These are phyloP conservation scores for Geophilus truncorum DNA, from an alignment of 2,888 invertebrate species.

Conservation along the genomic window DNA sequence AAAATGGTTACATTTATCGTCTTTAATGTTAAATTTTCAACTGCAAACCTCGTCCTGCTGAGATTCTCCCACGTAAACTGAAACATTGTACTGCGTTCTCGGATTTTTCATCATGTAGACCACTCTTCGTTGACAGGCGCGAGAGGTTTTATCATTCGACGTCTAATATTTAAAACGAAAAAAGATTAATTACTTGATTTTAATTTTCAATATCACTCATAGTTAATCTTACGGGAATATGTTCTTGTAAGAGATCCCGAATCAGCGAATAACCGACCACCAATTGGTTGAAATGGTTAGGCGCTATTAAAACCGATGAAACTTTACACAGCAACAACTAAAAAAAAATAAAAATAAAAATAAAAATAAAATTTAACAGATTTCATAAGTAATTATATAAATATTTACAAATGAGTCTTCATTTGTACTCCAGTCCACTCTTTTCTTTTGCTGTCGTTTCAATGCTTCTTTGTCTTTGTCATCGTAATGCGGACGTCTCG, in stretches of 20 bases:
- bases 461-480: slow-evolving; percentile 61
- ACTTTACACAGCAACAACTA: slow-evolving; percentile 61
- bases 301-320: slow-evolving; percentile 56
- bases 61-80: slow-evolving; percentile 59
- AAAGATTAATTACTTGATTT: neutral
- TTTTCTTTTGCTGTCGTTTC: slow-evolving; percentile 54
- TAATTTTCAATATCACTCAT: neutral
- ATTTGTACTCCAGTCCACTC: slow-evolving; percentile 59
- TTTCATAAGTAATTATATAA: no score
- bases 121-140: slow-evolving; percentile 62
- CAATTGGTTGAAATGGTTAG: slow-evolving; percentile 46
- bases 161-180: slow-evolving; percentile 40
- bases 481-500: slow-evolving; percentile 53
- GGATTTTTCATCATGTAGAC: slow-evolving; percentile 59
- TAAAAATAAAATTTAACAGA: neutral
- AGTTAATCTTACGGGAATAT: slow-evolving; percentile 39
- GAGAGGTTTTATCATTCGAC: slow-evolving; percentile 63
- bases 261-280: slow-evolving; percentile 41
- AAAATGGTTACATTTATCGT: no score
- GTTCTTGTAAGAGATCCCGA: slow-evolving; percentile 45
- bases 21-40: no score
- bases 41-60: slow-evolving; percentile 53
- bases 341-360: slow-evolving; percentile 34
- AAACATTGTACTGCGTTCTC: slow-evolving; percentile 57
- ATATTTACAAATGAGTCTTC: slow-evolving; percentile 63